phyloP scores from a whole-genome alignment of 2,113 vertebrate genomes.

The Oryctolagus cuniculus region DNA sequence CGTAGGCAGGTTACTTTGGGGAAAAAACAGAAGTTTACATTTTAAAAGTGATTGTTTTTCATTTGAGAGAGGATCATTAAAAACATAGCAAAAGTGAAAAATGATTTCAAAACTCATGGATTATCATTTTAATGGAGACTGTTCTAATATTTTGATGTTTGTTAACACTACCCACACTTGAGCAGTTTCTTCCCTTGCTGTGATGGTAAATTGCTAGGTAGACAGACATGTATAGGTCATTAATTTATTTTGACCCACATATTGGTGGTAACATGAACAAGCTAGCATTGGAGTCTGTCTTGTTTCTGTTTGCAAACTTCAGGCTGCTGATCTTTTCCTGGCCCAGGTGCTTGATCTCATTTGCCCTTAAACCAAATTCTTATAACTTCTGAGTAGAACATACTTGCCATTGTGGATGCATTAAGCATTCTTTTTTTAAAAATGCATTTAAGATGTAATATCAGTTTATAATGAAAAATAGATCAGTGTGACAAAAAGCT shows the following conservation, averaged over 20 bases:
- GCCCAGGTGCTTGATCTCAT: background rate
- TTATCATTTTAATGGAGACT: conserved; percentile 19
- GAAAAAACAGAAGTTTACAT: background rate
- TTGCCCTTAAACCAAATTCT: background rate
- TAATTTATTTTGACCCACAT: conserved; percentile 68
- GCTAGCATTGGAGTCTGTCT: conserved; percentile 22
- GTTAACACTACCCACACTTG: conserved; percentile 19
- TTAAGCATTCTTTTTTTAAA: background rate
- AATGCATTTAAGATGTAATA: conserved; percentile 15
- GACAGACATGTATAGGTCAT: conserved; percentile 18
- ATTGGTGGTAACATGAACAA: conserved; percentile 31
- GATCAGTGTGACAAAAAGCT: background rate
- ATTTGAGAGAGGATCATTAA: background rate
- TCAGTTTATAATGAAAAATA: background rate
- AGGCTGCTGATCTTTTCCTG: background rate
- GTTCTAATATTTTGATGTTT: conserved; percentile 10
- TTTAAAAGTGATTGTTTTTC: background rate
- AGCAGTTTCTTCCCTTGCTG: conserved; percentile 3
- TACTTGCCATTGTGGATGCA: background rate
- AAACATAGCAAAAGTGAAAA: conserved; percentile 5
- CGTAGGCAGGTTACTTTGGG: background rate
- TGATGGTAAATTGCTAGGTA: conserved; percentile 51
- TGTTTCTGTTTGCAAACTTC: conserved; percentile 37
- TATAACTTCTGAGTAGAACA: background rate
- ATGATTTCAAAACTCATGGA: conserved; percentile 22